Percentiles rank a stretch among this genome's conserved stretches.
These are phyloP conservation scores for Amorpha juglandis DNA, from an alignment of 2,888 invertebrate species.

Conservation along the genomic window DNA sequence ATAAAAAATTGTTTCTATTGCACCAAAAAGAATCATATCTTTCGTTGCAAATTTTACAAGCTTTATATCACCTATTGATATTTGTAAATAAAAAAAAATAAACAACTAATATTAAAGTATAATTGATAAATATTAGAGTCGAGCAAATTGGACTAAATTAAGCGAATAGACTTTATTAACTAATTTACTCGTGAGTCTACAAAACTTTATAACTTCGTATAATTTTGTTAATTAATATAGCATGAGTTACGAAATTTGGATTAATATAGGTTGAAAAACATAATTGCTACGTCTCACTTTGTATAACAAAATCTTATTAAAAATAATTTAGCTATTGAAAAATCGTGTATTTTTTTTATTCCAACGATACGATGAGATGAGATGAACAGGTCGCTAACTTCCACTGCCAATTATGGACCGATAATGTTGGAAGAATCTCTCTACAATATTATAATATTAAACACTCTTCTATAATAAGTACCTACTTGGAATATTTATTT, in stretches of 20 bases:
- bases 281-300: background rate
- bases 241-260: constrained; percentile 13
- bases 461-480: too few species aligned
- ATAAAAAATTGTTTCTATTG: too few species aligned
- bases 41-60: too few species aligned
- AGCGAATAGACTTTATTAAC: constrained; percentile 30
- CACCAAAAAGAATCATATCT: too few species aligned
- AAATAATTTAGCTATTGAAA: background rate
- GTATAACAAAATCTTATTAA: background rate
- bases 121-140: background rate
- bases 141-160: constrained; percentile 32
- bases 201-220: constrained; percentile 22
- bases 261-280: background rate
- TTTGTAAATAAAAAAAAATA: background rate
- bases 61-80: background rate
- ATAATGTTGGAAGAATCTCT: too few species aligned
- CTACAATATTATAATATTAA: too few species aligned
- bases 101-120: background rate
- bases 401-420: too few species aligned
- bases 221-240: constrained; percentile 26
- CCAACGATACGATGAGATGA: too few species aligned
- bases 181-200: constrained; percentile 27
- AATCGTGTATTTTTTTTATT: too few species aligned
- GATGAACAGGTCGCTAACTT: too few species aligned
- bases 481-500: too few species aligned